These are phyloP conservation scores for Psephotus haematonotus DNA, from an alignment of 2,113 vertebrate species.

Conservation along the genomic window DNA sequence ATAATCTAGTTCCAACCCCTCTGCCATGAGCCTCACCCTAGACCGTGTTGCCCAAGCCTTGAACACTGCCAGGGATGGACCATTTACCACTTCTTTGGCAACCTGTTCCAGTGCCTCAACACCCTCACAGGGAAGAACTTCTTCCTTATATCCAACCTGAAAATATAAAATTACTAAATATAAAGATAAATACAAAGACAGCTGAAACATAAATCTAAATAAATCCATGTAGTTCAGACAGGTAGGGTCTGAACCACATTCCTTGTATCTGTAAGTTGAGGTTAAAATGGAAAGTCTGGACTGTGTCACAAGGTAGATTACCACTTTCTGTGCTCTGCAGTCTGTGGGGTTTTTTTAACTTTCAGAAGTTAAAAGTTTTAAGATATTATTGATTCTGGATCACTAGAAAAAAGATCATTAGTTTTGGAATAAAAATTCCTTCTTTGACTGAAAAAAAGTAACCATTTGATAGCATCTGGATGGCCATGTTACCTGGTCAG, in stretches of 20 bases:
- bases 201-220: background rate
- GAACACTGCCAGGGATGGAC: too few relatives aligned
- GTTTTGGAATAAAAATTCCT: background rate
- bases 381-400: background rate
- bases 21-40: too few relatives aligned
- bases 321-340: background rate
- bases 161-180: background rate
- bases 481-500: background rate
- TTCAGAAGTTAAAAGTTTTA: background rate
- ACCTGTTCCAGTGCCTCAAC: background rate
- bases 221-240: background rate
- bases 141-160: background rate
- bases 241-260: background rate
- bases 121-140: background rate
- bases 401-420: background rate
- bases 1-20: too few relatives aligned
- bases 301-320: background rate
- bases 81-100: too few relatives aligned
- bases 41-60: too few relatives aligned
- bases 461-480: background rate
- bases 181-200: background rate
- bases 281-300: background rate
- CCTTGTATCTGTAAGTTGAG: background rate
- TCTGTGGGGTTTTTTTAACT: background rate
- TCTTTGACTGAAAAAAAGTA: background rate